Base-by-base conservation (phyloP, 2,113 vertebrate species). In the Ciconia stormi region DNA sequence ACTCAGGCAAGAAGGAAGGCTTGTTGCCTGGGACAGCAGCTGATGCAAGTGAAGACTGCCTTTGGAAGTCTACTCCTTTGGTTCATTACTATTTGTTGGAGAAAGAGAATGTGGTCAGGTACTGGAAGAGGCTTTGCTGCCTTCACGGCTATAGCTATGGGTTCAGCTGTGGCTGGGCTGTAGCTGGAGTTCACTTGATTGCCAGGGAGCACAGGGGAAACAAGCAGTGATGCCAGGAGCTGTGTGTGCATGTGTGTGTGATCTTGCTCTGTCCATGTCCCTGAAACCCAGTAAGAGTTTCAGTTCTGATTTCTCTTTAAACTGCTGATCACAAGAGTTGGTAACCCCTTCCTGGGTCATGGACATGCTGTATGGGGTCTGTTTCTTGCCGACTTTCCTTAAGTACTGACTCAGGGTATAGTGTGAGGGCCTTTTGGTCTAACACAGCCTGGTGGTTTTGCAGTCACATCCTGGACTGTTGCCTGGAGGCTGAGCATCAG, bases 21-120 rank as follows among this genome's bases (percentile, higher is more conserved):
- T 95, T 90, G 50, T 73, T 23, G 72, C 61, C 69, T 90, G 82
- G 52, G 62, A 93, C 87, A 94, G 92, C 76, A 83, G 87, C 71
- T 47, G 62, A 55, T 71, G n/a, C 42, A 30, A 93, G 40, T 22
- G 46, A 69, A 90, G 40, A 52, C 25, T 59, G 65, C 10, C 34
- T 90, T 90, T 92, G 86, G 40, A 86, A 96, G 62, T 71, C 74
- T 87, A 30, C 50, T 90, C 30, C 69, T 49, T 59, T 22, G 14
- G 42, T 70, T 86, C 19, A 14, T 62, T 85, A 10, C 16, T 2
- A 1, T 58, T 82, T 89, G 26, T 82, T 90, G 80, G 84, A 71
- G 82, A 91, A 87, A 88, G 65, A 16, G 29, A 44, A 15, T 9
- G 22, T 46, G 29, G 4, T 14, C 1, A 1, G 20, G 17, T 59